A percentile compares a stretch with the other conserved stretches of the same genome.
These are phyloP conservation scores for Platyscapa corneri DNA, from an alignment of 1,140 invertebrate genomes.

Conservation along the genomic window DNA sequence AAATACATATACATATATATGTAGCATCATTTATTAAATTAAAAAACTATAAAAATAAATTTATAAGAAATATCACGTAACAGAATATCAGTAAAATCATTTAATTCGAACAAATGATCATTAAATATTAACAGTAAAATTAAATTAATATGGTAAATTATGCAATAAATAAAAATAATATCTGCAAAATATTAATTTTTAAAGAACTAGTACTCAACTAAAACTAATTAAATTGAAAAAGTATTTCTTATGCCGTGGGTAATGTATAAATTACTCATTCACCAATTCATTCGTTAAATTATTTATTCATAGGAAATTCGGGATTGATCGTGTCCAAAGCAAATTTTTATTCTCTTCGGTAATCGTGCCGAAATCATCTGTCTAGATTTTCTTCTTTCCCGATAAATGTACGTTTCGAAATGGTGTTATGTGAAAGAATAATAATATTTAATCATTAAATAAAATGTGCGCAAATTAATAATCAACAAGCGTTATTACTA, in stretches of 20 bases:
- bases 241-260: conserved; percentile 28
- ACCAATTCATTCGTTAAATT: conserved; percentile 46
- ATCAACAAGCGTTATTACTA: neutral
- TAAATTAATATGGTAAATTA: neutral
- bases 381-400: neutral
- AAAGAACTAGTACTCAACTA: conserved; percentile 5
- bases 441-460: neutral
- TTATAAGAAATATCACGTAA: neutral
- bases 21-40: too few species aligned
- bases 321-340: conserved; percentile 56
- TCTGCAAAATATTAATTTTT: neutral
- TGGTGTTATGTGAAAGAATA: conserved; percentile 33
- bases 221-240: neutral
- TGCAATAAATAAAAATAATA: neutral
- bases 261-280: conserved; percentile 35
- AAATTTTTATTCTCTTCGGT: conserved; percentile 65
- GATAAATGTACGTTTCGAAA: conserved; percentile 47
- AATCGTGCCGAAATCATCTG: conserved; percentile 33
- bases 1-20: too few species aligned
- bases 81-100: neutral
- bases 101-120: neutral
- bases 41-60: neutral
- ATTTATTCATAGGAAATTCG: conserved; percentile 53
- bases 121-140: neutral
- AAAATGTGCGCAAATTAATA: neutral